Evolutionary conservation across 2,888 invertebrate genomes (phyloP).

Genomic region (Acronicta leporina): DNA sequence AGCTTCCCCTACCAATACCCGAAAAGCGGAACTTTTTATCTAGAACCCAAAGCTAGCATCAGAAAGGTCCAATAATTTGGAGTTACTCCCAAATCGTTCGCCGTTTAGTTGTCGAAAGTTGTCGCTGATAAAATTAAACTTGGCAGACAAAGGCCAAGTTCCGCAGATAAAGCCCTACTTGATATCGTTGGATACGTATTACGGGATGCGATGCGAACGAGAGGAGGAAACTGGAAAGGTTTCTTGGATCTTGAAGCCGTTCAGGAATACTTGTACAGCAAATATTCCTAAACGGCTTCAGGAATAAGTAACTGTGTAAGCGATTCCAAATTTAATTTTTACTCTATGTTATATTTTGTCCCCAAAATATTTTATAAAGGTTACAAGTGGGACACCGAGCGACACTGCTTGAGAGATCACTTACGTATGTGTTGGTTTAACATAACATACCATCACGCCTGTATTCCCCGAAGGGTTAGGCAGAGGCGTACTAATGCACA

Average conservation of each 20-base stretch:
- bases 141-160: conserved; percentile 76
- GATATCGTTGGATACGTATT: conserved; percentile 66
- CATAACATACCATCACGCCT: too few species aligned
- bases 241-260: conserved; percentile 6
- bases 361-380: too few species aligned
- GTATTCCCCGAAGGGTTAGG: too few species aligned
- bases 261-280: conserved; percentile 14
- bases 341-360: too few species aligned
- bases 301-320: too few species aligned
- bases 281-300: too few species aligned
- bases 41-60: conserved; percentile 45
- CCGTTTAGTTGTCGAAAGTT: conserved; percentile 60
- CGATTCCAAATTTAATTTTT: too few species aligned
- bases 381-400: too few species aligned
- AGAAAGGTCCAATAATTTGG: conserved; percentile 57
- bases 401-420: too few species aligned
- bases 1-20: conserved; percentile 29
- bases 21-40: conserved; percentile 52
- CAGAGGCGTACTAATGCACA: too few species aligned
- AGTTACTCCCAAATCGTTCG: conserved; percentile 54
- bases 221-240: conserved; percentile 28
- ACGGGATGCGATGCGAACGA: conserved; percentile 35
- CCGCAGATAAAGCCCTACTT: conserved; percentile 73
- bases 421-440: too few species aligned
- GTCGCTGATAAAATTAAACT: conserved; percentile 76